These are phyloP conservation scores for Cirrhinus molitorella DNA, from an alignment of 2,797 vertebrate genomes.

Conservation along the genomic window DNA sequence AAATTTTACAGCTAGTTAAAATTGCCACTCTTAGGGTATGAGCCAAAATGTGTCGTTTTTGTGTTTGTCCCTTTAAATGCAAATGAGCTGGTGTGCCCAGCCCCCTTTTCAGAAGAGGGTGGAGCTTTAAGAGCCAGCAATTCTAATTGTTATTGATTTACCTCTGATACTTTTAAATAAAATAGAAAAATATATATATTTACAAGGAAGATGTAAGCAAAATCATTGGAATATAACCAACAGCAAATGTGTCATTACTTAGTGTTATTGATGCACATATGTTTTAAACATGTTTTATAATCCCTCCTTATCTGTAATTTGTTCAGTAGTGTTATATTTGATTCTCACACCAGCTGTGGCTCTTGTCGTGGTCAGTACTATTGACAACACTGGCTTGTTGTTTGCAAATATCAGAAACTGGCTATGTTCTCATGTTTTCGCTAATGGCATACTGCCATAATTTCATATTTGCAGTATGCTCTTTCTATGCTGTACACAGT, in stretches of 20 bases:
- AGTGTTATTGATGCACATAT: not conserved
- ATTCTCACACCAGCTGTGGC: not conserved
- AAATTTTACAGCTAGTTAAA: too few relatives aligned
- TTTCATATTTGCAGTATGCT: not conserved
- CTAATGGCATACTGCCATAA: not conserved
- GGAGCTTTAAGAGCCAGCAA: too few relatives aligned
- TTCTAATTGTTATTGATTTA: too few relatives aligned
- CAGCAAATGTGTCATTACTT: not conserved
- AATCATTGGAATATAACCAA: not conserved
- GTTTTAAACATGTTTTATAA: not conserved
- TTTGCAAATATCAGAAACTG: not conserved
- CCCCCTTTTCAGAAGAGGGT: too few relatives aligned
- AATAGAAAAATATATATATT: too few relatives aligned
- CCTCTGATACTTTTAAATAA: too few relatives aligned
- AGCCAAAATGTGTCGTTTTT: too few relatives aligned
- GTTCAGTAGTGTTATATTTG: not conserved
- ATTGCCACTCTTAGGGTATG: too few relatives aligned
- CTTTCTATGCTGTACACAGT: not conserved
- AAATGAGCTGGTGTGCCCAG: too few relatives aligned
- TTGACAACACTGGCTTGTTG: slow-evolving; percentile 13
- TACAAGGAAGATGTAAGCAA: too few relatives aligned
- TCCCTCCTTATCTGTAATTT: not conserved
- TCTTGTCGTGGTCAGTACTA: not conserved
- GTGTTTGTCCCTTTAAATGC: too few relatives aligned
- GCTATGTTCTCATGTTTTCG: not conserved